Percentiles rank a stretch among this genome's conserved stretches.
These are phyloP conservation scores for Holothuria scabra DNA, from an alignment of 53 echinoderm and acorn worm species.

Conservation along the genomic window DNA sequence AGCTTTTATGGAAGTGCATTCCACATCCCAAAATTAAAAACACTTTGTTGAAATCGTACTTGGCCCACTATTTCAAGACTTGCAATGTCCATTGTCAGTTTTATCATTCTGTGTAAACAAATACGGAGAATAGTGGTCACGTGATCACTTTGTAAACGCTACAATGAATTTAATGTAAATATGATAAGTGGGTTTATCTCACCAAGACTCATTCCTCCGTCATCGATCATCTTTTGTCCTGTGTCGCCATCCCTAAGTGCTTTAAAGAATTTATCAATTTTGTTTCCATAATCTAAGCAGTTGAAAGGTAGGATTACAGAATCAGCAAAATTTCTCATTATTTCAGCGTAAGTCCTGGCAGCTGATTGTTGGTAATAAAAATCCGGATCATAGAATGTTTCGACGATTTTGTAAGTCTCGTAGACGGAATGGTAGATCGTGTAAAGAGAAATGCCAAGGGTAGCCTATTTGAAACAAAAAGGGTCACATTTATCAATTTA, in stretches of 20 bases:
- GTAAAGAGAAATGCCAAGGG: constrained; percentile 57
- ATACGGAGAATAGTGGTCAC: no score
- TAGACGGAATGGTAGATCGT: constrained; percentile 85
- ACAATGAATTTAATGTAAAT: no score
- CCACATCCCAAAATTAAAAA: no score
- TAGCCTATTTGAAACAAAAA: constrained; percentile 7
- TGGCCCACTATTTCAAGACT: no score
- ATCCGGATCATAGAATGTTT: constrained; percentile 68
- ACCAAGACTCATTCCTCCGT: constrained; percentile 72
- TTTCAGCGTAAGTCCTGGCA: constrained; percentile 62
- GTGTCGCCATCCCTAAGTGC: constrained; percentile 61
- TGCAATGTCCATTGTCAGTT: no score
- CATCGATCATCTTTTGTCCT: constrained; percentile 62
- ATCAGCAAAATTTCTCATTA: constrained; percentile 74
- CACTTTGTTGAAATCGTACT: no score
- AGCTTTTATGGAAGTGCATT: no score
- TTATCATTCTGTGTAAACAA: no score
- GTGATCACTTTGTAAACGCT: no score
- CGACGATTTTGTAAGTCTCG: constrained; percentile 78
- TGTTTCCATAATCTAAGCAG: constrained; percentile 64
- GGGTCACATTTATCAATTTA: no score
- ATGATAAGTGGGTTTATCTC: neutral
- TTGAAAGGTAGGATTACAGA: constrained; percentile 74
- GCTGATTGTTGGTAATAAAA: constrained; percentile 80
- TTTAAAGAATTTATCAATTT: constrained; percentile 64